Evolutionary conservation across 2,888 invertebrate species (phyloP), one percentile per base, ranked within the genome.

Genomic region (Salpingus planirostris): DNA sequence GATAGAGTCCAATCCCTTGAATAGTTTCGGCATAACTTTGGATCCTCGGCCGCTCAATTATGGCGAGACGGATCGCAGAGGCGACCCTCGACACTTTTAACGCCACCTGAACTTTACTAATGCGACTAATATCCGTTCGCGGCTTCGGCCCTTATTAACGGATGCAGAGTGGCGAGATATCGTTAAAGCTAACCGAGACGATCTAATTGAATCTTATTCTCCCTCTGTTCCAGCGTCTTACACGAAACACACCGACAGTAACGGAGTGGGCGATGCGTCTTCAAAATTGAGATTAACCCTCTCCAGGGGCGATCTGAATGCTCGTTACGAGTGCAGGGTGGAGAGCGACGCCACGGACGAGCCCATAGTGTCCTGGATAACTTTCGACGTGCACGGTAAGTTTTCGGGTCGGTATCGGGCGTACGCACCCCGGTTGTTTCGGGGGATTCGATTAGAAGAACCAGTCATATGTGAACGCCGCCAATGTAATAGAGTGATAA

Each of bases 321-420:
- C 81, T 1, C 73, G 73, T 46, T 77, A 83, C 50, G 76, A 76
- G 48, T 87, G 86, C 55, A 73, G 72, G 44, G 81, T 83, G 25
- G 74, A 76, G 34, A 85, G 81, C 25, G 75, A 74, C 1, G 82
- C 84, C 0, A 61, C 85, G 11, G 71, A 72, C 14, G 67, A 72
- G 24, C 74, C 76, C 2, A 69, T 80, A 34, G 65, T 71, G 10
- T 70, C 71, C 39, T 69, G 67, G 55, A 65, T 86, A 38, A 71
- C 73, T 40, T 68, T 82, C 14, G 80, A 85, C 54, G 80, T 86
- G 23, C 73, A 82, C 62, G 84, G 86, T 87, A 62, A 71, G 78
- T 23, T 23, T 5, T 23, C 11, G 8, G 8, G 5, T 23, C 23
- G 23, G 10, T 8, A 23, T 5, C 8, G 6, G 8, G 23, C 11